Conservation (phyloP, 2,113 vertebrate species). For the western clawed frog (Xenopus tropicalis) region UCB_Xtro_10.0 CM004445.2:20477001-20477500, state of each 20-base stretch:
- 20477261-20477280: constrained; percentile 93
- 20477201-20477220: constrained; percentile 82
- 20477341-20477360: constrained; percentile 50
- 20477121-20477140: constrained; percentile 74
- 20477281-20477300: constrained; percentile 79
- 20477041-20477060: too few relatives aligned
- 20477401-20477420: too few relatives aligned
- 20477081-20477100: too few relatives aligned
- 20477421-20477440: too few relatives aligned
- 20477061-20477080: too few relatives aligned
- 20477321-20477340: constrained; percentile 67
- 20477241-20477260: constrained; percentile 98
- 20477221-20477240: constrained; percentile 99
- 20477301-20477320: constrained; percentile 72
- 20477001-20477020: too few relatives aligned
- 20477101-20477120: constrained; percentile 43
- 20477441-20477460: too few relatives aligned
- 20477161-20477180: constrained; percentile 71
- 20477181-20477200: constrained; percentile 60
- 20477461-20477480: too few relatives aligned
- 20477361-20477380: background rate
- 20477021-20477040: too few relatives aligned
- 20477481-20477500: too few relatives aligned
- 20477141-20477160: constrained; percentile 68
- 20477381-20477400: background rate